phyloP scores from a whole-genome alignment of 2,797 vertebrate species.

The Meriones psammophilus region DNA sequence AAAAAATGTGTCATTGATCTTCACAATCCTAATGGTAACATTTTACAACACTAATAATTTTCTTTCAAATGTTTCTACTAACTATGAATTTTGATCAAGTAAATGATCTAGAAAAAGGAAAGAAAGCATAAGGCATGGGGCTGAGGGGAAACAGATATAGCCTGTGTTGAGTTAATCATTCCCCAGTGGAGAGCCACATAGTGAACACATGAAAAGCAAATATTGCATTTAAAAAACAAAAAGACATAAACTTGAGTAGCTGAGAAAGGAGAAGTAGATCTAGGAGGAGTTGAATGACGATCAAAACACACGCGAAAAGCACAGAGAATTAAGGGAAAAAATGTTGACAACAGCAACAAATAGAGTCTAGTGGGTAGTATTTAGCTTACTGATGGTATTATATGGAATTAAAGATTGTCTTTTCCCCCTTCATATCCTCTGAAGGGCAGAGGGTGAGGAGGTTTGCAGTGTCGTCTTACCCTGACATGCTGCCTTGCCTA shows the following conservation, averaged over 20 bases:
- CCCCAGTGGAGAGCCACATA: neutral
- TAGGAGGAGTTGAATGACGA: neutral
- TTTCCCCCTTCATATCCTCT: neutral
- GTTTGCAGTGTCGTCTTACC: neutral
- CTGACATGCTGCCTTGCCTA: neutral
- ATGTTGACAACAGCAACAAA: neutral
- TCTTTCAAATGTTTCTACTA: constrained; percentile 56
- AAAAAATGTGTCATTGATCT: constrained; percentile 58
- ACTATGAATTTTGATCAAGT: constrained; percentile 46
- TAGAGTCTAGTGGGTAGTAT: neutral
- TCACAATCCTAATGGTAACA: neutral
- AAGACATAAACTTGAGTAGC: neutral
- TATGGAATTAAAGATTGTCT: too few relatives aligned
- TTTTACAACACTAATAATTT: constrained; percentile 55
- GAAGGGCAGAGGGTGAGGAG: too few relatives aligned
- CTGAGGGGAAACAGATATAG: neutral
- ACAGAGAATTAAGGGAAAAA: neutral
- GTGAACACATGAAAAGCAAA: neutral
- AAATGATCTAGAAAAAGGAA: neutral
- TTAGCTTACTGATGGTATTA: neutral
- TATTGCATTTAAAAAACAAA: neutral
- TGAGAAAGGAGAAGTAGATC: neutral
- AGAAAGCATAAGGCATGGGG: neutral
- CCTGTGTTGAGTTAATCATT: neutral
- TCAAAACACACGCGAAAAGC: neutral